phyloP scores from a whole-genome alignment of 1,140 invertebrate species.

The Phymastichus coffea region DNA sequence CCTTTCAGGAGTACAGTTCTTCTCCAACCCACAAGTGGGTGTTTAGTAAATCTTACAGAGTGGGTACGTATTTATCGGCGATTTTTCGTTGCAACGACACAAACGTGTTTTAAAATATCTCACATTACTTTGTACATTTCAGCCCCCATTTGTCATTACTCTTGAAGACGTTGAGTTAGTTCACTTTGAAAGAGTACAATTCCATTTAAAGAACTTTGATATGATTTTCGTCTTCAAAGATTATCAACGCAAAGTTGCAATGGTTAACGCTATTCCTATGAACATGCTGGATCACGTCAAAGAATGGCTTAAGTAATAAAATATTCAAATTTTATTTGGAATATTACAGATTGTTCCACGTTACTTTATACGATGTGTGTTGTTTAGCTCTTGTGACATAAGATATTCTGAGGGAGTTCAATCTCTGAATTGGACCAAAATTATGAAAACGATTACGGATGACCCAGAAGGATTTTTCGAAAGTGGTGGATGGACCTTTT shows the following conservation, averaged over 20 bases:
- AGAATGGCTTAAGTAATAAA: conserved; percentile 93
- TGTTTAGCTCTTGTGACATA: conserved; percentile 88
- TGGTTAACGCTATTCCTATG: conserved; percentile 98
- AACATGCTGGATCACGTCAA: conserved; percentile 98
- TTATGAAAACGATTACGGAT: conserved; percentile 99
- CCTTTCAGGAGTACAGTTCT: conserved; percentile 95
- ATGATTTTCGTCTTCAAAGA: conserved; percentile 99
- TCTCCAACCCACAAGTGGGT: conserved; percentile 95
- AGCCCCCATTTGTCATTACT: conserved; percentile 97
- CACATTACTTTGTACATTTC: conserved; percentile 36
- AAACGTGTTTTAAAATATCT: not conserved
- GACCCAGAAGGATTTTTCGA: conserved; percentile 99
- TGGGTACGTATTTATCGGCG: conserved; percentile 66
- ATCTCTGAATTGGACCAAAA: conserved; percentile 98
- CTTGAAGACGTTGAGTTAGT: conserved; percentile 97
- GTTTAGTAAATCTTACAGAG: conserved; percentile 95
- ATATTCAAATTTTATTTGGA: not conserved
- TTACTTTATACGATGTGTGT: conserved; percentile 28
- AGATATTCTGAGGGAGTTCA: conserved; percentile 98
- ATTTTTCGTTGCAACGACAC: not conserved
- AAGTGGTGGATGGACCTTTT: conserved; percentile 96
- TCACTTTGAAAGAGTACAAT: conserved; percentile 98
- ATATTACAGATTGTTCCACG: conserved; percentile 2
- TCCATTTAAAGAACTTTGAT: conserved; percentile 98
- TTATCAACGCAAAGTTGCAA: conserved; percentile 89